Conservation (phyloP, 2,888 invertebrate genomes). For the Morpho deidamia region DNA sequence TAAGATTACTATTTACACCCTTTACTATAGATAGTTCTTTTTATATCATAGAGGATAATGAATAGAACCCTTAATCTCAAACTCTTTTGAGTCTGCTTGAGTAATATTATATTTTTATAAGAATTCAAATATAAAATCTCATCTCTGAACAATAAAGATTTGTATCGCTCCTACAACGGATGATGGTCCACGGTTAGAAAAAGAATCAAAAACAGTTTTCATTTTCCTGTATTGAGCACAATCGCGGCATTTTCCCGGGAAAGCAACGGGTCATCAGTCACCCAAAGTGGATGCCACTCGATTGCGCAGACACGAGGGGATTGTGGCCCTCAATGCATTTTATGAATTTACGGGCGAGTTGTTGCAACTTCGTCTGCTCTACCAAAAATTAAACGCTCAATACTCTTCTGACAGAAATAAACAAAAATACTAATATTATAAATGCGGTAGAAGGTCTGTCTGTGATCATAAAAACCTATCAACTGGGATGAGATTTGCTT, state of each 20-base stretch:
- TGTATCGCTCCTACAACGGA: constrained; percentile 9
- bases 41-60: too few species aligned
- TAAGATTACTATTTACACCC: too few species aligned
- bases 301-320: constrained; percentile 43
- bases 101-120: neutral
- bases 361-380: neutral
- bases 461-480: too few species aligned
- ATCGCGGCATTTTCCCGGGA: constrained; percentile 41
- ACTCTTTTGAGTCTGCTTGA: too few species aligned
- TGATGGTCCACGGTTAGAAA: constrained; percentile 15
- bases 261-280: constrained; percentile 36
- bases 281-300: constrained; percentile 45
- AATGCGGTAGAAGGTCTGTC: too few species aligned
- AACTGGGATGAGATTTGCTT: too few species aligned
- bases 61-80: neutral
- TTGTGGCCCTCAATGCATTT: constrained; percentile 53
- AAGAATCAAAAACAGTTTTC: constrained; percentile 29
- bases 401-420: too few species aligned
- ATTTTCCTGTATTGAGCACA: constrained; percentile 32
- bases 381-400: too few species aligned
- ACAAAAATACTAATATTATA: too few species aligned
- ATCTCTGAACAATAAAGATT: constrained; percentile 6
- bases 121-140: neutral
- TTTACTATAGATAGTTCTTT: too few species aligned
- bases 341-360: constrained; percentile 26